phyloP scores from a whole-genome alignment of 1,140 invertebrate genomes.

The Tetragnatha versicolor region DNA sequence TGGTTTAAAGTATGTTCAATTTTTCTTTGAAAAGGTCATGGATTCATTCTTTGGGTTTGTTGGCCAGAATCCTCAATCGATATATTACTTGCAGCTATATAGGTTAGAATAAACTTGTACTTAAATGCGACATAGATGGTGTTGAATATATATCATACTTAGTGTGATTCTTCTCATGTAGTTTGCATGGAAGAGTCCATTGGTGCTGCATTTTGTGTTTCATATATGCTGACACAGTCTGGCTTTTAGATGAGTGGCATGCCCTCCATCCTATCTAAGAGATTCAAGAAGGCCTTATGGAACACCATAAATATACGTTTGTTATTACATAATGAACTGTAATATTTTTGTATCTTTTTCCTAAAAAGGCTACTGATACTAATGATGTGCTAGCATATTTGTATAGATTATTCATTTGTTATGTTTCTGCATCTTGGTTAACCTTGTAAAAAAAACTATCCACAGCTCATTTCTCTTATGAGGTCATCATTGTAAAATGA shows the following conservation, averaged over 20 bases:
- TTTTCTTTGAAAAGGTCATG: too few species aligned
- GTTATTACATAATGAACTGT: constrained; percentile 48
- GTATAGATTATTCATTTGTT: constrained; percentile 51
- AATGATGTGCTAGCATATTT: constrained; percentile 35
- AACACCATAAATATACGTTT: constrained; percentile 52
- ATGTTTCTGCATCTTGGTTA: constrained; percentile 42
- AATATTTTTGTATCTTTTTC: constrained; percentile 55
- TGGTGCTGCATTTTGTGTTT: constrained; percentile 51
- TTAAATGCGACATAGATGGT: constrained; percentile 27
- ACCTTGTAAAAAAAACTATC: constrained; percentile 6
- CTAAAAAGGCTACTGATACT: constrained; percentile 24
- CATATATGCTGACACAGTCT: background rate
- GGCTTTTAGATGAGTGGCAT: constrained; percentile 36
- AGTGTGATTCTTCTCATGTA: background rate
- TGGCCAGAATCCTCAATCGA: too few species aligned
- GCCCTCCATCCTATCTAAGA: constrained; percentile 43
- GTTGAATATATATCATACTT: background rate
- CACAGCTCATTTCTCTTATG: background rate
- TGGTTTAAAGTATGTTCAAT: too few species aligned
- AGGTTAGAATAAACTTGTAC: constrained; percentile 31
- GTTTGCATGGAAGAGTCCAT: background rate
- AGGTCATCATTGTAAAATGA: constrained; percentile 28
- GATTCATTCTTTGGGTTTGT: too few species aligned
- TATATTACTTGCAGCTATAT: constrained; percentile 11
- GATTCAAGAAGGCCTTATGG: constrained; percentile 52